Percentiles rank a stretch among this genome's conserved stretches.
These are phyloP conservation scores for Palaemon carinicauda DNA, from an alignment of 1,140 invertebrate species.

Conservation along the genomic window DNA sequence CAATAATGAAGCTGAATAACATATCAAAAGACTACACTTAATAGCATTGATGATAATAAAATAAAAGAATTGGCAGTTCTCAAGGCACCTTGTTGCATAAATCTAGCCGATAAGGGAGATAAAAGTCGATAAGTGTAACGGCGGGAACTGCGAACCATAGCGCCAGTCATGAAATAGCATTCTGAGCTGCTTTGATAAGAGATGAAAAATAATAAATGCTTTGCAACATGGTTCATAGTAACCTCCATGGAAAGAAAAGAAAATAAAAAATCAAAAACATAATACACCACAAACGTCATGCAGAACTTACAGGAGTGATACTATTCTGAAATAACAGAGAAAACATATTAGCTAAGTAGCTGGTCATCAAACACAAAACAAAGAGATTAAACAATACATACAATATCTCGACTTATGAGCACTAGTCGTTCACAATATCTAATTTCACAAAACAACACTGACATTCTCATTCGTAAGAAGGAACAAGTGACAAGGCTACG, in stretches of 20 bases:
- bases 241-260: not conserved
- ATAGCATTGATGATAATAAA: no score
- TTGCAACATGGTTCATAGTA: not conserved
- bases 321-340: conserved; percentile 52
- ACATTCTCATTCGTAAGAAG: not conserved
- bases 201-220: no score
- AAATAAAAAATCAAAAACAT: not conserved
- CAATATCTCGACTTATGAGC: conserved; percentile 13
- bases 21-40: no score
- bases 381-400: not conserved
- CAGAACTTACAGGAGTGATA: conserved; percentile 48
- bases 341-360: conserved; percentile 33
- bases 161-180: no score
- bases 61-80: no score
- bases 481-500: no score
- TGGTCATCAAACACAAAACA: not conserved
- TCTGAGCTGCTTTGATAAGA: no score
- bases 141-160: no score
- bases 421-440: not conserved
- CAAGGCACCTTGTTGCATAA: no score
- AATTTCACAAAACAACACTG: not conserved
- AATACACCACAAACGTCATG: conserved; percentile 33
- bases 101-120: no score
- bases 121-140: no score
- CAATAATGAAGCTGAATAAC: no score